Base-by-base conservation (phyloP, 2,113 vertebrate species). In the Pterocles gutturalis region DNA sequence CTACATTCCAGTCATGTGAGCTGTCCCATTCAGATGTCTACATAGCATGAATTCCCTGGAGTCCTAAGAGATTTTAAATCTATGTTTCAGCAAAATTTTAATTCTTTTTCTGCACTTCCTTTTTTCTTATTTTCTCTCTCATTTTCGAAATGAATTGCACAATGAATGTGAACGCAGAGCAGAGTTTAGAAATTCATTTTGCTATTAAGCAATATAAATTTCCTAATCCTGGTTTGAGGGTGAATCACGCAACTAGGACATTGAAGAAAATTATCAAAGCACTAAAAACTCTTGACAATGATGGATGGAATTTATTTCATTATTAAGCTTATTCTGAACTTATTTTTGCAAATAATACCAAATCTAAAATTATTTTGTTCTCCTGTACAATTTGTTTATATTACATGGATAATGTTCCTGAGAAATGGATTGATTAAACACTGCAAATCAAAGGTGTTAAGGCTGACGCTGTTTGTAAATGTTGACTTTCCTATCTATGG, bases 271-370 rank as follows among this genome's bases (percentile, higher is more conserved):
- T 33, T 7, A 9, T 34, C 12, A 29, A 17, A 33, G 22, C 5
- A 72, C 3, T 48, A 64, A 92, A 76, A 49, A 0, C 2, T 21
- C 2, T 21, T 15, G 9, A 43, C 4, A 70, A 20, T n/a, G 49
- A 20, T 10, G 10, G 70, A 48, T 36, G 7, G 9, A 53, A 82
- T 77, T 72, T 31, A 34, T 72, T 69, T 58, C 0, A 22, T 65
- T 90, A 90, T 76, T 29, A 54, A 77, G 5, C 2, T 57, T 80
- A 38, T 14, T 21, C 10, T 48, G 17, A 75, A 26, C 0, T 62
- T 62, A 7, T 6, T 75, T 90, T 75, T 55, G 5, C 64, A 31
- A 25, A 36, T 73, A 62, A 51, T 22, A 48, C 2, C 4, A 24
- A 57, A 69, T 57, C 3, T 48, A 31, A 62, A 70, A 19, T 55